Base-by-base conservation (phyloP, 1,140 invertebrate genomes). In the Eriosoma lanigerum region DNA sequence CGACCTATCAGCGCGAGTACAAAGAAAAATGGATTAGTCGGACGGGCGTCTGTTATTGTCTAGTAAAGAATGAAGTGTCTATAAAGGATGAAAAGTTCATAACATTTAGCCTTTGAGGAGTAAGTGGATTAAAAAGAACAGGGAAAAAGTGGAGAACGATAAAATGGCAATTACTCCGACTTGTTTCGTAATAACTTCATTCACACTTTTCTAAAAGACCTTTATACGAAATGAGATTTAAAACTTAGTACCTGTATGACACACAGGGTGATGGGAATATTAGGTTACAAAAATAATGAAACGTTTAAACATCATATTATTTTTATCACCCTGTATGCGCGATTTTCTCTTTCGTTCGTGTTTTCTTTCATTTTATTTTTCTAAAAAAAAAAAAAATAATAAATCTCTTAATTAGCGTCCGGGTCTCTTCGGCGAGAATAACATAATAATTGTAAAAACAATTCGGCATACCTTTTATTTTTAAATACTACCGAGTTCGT, bases 361-460 rank as follows among this genome's bases (percentile, higher is more conserved):
- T 80, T 68, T 80, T 50, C 46, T 54, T 72, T 29, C 8, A 10
- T 75, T 58, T 50, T 29, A 9, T 44, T 62, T 62, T 62, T n/a
- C 3, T n/a, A n/a, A 9, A 68, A 68, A 48, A 46, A 46, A n/a
- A 66, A 38, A 32, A 44, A 21, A 72, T 52, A 54, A n/a, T 52
- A 72, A 75, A 75, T 17, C 29, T 75, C 29, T 75, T 75, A 75
- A 75, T 75, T 75, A 75, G 29, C n/a, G 32, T 44, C 15, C 24
- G 72, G 21, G 21, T 26, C 44, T 46, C 68, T n/a, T n/a, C 46
- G 13, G 73, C 38, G 52, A 54, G 54, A 44, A 29, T 24, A 76
- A 54, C 32, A 8, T 58, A 58, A 58, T 76, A 76, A 76, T 76
- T 54, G 58, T 76, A 58, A 58, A 75, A 75, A 56, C 72, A 75